These are phyloP conservation scores for Agelas oroides DNA, from an alignment of 37 sponge, comb jelly and placozoan genomes.

Conservation along the genomic window DNA sequence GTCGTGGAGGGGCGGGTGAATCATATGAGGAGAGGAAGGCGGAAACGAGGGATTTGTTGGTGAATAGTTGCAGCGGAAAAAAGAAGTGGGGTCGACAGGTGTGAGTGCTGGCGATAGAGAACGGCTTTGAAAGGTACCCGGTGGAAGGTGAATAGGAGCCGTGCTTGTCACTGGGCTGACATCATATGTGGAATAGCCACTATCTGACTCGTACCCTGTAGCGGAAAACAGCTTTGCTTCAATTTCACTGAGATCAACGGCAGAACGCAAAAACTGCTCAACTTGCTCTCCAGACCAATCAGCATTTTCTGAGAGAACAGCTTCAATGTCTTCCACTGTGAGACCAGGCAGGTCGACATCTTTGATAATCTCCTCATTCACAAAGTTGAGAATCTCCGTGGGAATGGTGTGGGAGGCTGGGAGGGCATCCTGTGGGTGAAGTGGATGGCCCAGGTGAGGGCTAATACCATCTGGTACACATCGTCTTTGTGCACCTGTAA, in stretches of 20 bases:
- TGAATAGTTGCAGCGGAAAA: background rate
- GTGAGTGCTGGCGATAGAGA: constrained; percentile 39
- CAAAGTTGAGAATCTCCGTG: background rate
- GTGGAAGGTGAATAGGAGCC: constrained; percentile 2
- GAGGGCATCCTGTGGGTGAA: background rate
- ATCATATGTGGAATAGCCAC: constrained; percentile 68
- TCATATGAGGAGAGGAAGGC: background rate
- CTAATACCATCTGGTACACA: too few relatives aligned
- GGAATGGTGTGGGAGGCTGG: constrained; percentile 14
- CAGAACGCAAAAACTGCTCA: constrained; percentile 38
- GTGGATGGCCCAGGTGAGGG: constrained; percentile 7
- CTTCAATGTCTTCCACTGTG: constrained; percentile 56
- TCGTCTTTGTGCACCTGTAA: too few relatives aligned
- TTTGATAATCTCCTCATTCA: constrained; percentile 41
- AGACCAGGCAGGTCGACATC: constrained; percentile 56
- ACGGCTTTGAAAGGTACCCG: background rate
- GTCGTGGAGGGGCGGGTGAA: background rate
- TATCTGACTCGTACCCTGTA: constrained; percentile 66
- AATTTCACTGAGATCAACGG: constrained; percentile 54
- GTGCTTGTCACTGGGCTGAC: constrained; percentile 55
- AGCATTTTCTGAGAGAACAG: constrained; percentile 50
- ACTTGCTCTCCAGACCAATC: constrained; percentile 70
- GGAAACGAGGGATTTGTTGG: constrained; percentile 12
- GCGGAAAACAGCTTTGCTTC: constrained; percentile 38
- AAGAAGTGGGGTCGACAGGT: constrained; percentile 2